Evolutionary conservation across 2,888 invertebrate genomes (phyloP).

Genomic region (Coronaproctus castanopsis): DNA sequence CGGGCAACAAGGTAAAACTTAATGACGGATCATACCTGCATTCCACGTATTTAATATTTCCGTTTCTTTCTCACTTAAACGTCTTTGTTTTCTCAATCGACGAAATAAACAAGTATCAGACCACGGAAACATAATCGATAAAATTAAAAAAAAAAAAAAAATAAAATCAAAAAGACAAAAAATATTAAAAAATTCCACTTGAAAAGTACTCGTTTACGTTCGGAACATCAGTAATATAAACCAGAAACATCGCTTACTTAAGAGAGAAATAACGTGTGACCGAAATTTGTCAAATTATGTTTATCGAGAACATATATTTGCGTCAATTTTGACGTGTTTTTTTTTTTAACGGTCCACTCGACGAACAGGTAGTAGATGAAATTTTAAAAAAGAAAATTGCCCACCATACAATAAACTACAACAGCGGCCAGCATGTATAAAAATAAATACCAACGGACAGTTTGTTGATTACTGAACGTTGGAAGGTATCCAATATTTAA

Average conservation of each 20-base stretch:
- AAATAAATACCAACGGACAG: background rate
- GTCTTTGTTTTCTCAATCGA: conserved; percentile 9
- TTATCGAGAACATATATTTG: no score
- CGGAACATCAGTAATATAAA: background rate
- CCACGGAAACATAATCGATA: conserved; percentile 10
- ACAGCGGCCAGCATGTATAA: background rate
- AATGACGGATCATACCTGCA: no score
- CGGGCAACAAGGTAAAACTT: no score
- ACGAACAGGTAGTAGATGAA: background rate
- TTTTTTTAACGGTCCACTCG: no score
- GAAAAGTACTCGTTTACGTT: background rate
- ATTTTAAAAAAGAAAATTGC: no score
- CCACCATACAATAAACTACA: no score
- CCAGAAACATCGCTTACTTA: no score
- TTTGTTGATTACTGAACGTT: background rate
- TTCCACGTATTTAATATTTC: conserved; percentile 16
- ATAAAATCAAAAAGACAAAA: background rate
- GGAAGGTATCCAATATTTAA: background rate
- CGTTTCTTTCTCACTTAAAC: conserved; percentile 12
- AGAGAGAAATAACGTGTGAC: background rate
- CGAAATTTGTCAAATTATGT: background rate
- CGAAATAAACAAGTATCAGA: conserved; percentile 11
- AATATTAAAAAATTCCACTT: background rate
- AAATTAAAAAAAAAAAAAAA: background rate
- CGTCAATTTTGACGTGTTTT: no score